Conservation (phyloP, 2,113 vertebrate genomes). For the Seriola dumerili region DNA sequence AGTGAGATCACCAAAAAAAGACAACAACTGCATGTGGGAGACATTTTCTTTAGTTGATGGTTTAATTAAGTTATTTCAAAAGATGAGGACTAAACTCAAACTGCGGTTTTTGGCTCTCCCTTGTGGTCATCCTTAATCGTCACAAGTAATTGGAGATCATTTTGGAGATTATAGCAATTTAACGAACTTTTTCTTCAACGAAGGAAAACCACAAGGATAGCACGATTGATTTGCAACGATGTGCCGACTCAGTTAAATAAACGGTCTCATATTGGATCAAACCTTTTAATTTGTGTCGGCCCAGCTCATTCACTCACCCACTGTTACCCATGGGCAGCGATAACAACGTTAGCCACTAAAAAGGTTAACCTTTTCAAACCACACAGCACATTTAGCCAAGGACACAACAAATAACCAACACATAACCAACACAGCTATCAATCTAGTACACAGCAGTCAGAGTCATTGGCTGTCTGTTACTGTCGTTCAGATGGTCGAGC, state of each 20-base stretch:
- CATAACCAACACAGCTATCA: fast-evolving
- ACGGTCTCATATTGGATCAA: fast-evolving
- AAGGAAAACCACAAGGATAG: neutral
- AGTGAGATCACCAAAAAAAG: neutral
- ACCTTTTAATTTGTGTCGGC: neutral
- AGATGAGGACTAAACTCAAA: neutral
- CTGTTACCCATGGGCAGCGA: too few species aligned
- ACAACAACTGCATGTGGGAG: neutral
- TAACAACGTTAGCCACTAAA: neutral
- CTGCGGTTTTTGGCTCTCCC: conserved; percentile 31
- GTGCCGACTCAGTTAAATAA: neutral
- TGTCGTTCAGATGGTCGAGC: neutral
- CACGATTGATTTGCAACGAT: neutral
- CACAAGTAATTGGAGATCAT: neutral
- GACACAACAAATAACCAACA: fast-evolving
- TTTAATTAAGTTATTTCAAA: neutral
- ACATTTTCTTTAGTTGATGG: neutral
- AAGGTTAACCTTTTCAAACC: neutral
- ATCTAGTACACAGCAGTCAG: neutral
- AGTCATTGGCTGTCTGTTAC: too few species aligned
- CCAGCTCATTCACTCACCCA: neutral
- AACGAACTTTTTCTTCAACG: neutral
- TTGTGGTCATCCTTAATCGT: conserved; percentile 19
- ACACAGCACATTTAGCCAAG: neutral
- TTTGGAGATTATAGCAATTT: fast-evolving